A percentile compares a stretch with the other conserved stretches of the same genome.
phyloP scores from a whole-genome alignment of 1,140 invertebrate genomes.

The Coelopa frigida region DNA sequence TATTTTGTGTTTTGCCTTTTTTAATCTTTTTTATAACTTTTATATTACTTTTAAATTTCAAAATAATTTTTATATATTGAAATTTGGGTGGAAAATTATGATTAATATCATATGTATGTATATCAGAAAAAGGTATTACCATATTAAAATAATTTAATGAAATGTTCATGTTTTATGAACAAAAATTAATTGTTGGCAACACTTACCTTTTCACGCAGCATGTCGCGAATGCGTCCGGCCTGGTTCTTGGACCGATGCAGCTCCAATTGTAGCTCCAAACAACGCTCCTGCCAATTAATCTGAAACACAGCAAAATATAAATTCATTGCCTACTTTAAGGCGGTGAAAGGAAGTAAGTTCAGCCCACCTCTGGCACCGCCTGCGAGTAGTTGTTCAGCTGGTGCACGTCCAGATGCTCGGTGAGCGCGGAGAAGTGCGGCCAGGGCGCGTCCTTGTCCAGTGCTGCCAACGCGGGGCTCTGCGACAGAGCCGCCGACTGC shows the following conservation, averaged over 20 bases:
- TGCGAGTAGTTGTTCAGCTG: conserved; percentile 42
- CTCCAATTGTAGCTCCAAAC: conserved; percentile 72
- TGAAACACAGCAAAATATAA: conserved; percentile 6
- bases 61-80: too few species aligned
- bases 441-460: conserved; percentile 36
- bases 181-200: too few species aligned
- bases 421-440: conserved; percentile 40
- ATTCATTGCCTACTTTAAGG: background rate
- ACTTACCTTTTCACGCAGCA: conserved; percentile 76
- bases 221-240: conserved; percentile 73
- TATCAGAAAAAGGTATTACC: background rate
- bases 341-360: background rate
- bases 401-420: conserved; percentile 38
- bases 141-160: background rate
- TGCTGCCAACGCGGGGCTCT: conserved; percentile 27
- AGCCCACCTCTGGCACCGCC: conserved; percentile 33
- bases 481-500: background rate
- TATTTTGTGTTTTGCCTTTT: too few species aligned
- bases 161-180: too few species aligned
- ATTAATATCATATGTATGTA: background rate
- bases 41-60: too few species aligned
- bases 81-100: background rate
- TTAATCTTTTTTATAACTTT: too few species aligned
- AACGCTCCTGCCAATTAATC: conserved; percentile 75
- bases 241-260: conserved; percentile 74